Evolutionary conservation across 2,797 vertebrate species (phyloP).

Genomic region (Myiotriccus ornatus): DNA sequence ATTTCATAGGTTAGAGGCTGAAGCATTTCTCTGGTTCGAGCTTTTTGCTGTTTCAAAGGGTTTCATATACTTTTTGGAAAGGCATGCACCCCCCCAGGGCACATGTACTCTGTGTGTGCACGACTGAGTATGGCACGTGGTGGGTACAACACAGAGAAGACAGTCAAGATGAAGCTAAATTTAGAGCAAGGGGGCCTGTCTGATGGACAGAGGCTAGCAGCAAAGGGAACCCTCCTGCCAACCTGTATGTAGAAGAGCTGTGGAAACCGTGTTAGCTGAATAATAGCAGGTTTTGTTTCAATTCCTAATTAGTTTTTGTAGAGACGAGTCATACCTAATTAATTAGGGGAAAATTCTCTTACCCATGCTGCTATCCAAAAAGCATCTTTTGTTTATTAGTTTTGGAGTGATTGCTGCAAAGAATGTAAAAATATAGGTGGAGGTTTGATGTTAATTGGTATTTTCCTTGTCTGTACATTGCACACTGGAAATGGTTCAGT

Average conservation of each 20-base stretch:
- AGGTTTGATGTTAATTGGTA: not conserved
- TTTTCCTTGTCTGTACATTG: not conserved
- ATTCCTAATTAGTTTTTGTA: not conserved
- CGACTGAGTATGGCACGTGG: not conserved
- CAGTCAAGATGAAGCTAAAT: not conserved
- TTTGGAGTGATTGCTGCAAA: not conserved
- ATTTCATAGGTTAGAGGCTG: not conserved
- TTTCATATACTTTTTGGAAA: not conserved
- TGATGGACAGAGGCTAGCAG: not conserved
- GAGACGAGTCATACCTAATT: not conserved
- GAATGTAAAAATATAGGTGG: not conserved
- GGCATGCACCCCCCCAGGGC: not conserved
- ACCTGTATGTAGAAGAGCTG: not conserved
- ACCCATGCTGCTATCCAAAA: not conserved
- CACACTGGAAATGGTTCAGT: not conserved
- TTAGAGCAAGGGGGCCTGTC: not conserved
- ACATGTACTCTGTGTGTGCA: rapidly evolving
- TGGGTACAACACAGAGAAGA: not conserved
- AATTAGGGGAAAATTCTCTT: not conserved
- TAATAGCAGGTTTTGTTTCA: not conserved
- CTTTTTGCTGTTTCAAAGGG: not conserved
- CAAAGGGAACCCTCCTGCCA: not conserved
- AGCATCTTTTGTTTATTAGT: not conserved
- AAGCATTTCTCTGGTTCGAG: not conserved
- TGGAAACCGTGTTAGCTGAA: not conserved